phyloP scores from a whole-genome alignment of 2,113 vertebrate species.

The Sterna hirundo region DNA sequence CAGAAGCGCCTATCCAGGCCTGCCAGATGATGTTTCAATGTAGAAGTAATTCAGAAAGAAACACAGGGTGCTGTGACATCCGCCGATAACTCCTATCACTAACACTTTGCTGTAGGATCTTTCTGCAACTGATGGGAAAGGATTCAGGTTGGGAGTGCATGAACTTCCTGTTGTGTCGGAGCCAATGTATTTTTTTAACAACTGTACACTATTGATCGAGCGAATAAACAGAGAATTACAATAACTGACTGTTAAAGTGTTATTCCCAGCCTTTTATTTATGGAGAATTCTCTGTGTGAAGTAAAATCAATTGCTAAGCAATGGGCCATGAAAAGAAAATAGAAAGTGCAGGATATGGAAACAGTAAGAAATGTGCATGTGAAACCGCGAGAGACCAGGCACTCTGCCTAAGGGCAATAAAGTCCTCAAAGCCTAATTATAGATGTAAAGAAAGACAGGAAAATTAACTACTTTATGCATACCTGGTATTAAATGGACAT shows the following conservation, averaged over 20 bases:
- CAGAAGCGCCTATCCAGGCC: not conserved
- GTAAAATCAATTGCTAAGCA: conserved; percentile 53
- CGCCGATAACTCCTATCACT: not conserved
- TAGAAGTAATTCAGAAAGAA: not conserved
- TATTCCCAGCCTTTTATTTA: not conserved
- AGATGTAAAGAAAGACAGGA: not conserved
- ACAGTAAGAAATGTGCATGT: not conserved
- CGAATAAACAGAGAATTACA: not conserved
- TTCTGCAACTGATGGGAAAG: not conserved
- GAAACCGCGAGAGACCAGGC: not conserved
- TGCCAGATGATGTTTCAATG: not conserved
- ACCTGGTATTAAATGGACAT: not conserved
- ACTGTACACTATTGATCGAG: not conserved
- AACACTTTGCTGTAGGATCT: not conserved
- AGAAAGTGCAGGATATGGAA: not conserved
- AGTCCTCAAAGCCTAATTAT: not conserved
- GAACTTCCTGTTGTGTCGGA: not conserved
- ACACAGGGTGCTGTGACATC: not conserved
- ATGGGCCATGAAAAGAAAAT: not conserved
- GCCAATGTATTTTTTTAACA: not conserved
- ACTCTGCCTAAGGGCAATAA: not conserved
- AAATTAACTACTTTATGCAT: not conserved
- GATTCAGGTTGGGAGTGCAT: not conserved
- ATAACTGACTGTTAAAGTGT: not conserved
- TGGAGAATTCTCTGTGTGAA: not conserved